phyloP scores from a whole-genome alignment of 2,113 vertebrate species.

The Chauna torquata region DNA sequence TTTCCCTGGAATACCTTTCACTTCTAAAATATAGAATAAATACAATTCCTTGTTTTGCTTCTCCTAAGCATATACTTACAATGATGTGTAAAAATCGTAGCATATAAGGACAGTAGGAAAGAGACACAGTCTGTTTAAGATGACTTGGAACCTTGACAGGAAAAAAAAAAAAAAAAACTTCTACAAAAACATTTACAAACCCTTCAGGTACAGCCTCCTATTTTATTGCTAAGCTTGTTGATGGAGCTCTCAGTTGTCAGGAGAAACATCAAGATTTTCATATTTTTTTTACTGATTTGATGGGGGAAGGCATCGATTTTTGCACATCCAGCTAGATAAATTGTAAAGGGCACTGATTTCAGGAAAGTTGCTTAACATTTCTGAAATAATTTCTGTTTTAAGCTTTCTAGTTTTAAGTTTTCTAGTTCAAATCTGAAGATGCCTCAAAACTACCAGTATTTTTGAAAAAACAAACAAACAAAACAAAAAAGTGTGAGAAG shows the following conservation, averaged over 20 bases:
- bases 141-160: neutral
- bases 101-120: neutral
- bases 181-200: neutral
- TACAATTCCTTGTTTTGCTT: neutral
- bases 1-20: neutral
- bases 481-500: neutral
- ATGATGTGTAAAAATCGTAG: neutral
- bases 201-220: neutral
- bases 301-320: neutral
- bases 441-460: neutral
- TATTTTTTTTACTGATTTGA: neutral
- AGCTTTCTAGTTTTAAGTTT: slow-evolving; percentile 10
- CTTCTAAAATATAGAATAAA: neutral
- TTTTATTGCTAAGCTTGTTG: neutral
- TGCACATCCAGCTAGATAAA: neutral
- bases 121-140: neutral
- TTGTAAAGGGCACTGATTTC: neutral
- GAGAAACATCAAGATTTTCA: neutral
- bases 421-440: neutral
- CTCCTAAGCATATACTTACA: neutral
- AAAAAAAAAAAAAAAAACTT: neutral
- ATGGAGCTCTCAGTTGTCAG: neutral
- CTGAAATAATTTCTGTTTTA: neutral
- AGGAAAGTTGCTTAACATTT: neutral
- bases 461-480: neutral